Conservation (phyloP, 2,797 vertebrate genomes). For the Tragopan temminckii region DNA sequence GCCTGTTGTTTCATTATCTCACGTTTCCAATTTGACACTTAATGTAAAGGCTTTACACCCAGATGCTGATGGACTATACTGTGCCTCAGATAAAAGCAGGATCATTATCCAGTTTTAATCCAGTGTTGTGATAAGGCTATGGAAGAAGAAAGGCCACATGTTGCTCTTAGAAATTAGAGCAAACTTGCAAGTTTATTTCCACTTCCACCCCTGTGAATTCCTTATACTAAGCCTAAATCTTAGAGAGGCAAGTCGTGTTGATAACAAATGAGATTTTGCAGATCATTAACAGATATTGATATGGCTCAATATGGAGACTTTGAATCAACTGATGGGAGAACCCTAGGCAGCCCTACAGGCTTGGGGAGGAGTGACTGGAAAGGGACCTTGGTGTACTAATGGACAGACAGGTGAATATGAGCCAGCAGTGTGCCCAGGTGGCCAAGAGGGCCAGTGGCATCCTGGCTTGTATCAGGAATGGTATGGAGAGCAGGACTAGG, state of each 20-base stretch:
- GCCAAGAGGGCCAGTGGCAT: no score
- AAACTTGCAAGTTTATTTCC: neutral
- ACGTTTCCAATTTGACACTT: neutral
- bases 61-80: neutral
- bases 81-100: neutral
- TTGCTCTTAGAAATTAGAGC: neutral
- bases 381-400: no score
- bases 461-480: no score
- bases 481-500: no score
- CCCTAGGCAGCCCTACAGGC: no score
- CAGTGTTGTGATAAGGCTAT: neutral
- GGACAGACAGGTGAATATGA: no score
- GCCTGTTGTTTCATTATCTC: neutral
- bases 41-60: rapidly evolving
- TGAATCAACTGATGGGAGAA: neutral
- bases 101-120: neutral
- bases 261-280: neutral
- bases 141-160: rapidly evolving
- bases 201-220: neutral
- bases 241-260: neutral
- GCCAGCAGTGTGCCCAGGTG: no score
- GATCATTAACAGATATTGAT: rapidly evolving
- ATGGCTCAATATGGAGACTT: neutral
- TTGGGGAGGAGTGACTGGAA: no score
- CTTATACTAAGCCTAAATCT: neutral